A percentile compares a stretch with the other conserved stretches of the same genome.
These are phyloP conservation scores for Cydia pomonella DNA, from an alignment of 1,140 invertebrate genomes.

Conservation along the genomic window DNA sequence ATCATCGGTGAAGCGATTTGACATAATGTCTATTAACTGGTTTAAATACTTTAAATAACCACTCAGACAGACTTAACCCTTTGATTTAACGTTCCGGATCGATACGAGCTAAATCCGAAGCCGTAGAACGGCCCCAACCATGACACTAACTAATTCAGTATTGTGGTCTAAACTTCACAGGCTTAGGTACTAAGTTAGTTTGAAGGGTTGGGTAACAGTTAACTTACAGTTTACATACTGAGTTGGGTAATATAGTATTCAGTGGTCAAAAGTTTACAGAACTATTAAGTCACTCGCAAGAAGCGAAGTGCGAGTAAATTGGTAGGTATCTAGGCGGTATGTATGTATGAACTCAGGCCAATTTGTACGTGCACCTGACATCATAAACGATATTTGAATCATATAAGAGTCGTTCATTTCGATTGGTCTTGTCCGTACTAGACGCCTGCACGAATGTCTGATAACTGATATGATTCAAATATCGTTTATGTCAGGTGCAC, in stretches of 20 bases:
- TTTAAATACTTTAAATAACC: too few relatives aligned
- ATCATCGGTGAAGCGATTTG: not conserved
- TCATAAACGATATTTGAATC: too few relatives aligned
- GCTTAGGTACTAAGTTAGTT: not conserved
- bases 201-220: too few relatives aligned
- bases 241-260: not conserved
- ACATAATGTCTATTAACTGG: not conserved
- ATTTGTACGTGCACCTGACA: too few relatives aligned
- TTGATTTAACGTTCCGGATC: constrained; percentile 11
- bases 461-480: too few relatives aligned
- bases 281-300: not conserved
- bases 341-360: too few relatives aligned
- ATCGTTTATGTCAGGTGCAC: too few relatives aligned
- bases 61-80: constrained; percentile 11
- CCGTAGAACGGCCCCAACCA: not conserved
- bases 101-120: constrained; percentile 15
- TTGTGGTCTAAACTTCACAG: constrained; percentile 7
- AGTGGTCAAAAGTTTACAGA: not conserved
- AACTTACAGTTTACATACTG: not conserved
- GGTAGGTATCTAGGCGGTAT: too few relatives aligned
- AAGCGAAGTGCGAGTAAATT: too few relatives aligned
- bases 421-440: too few relatives aligned
- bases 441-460: too few relatives aligned
- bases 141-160: not conserved
- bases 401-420: too few relatives aligned